Conservation (phyloP, 2,797 vertebrate species). For the Syndactyla subalaris region DNA sequence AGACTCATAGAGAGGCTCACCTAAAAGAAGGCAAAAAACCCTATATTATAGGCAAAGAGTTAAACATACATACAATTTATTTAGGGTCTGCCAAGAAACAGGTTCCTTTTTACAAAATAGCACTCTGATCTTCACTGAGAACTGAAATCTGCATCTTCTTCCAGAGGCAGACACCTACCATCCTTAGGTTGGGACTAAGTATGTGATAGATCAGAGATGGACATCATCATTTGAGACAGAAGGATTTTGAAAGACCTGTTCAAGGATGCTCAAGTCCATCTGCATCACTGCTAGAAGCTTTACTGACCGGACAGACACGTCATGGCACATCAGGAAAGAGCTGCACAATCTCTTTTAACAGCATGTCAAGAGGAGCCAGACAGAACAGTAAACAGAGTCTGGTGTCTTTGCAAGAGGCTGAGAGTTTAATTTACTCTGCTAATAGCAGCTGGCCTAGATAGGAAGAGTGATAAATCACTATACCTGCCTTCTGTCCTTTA, state of each 20-base stretch:
- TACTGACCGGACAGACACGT: not conserved
- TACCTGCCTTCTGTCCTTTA: constrained; percentile 90
- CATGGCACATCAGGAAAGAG: not conserved
- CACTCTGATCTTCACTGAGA: not conserved
- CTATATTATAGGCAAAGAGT: not conserved
- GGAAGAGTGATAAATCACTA: not conserved
- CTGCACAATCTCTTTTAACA: not conserved
- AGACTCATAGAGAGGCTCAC: constrained; percentile 80
- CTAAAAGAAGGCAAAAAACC: constrained; percentile 52
- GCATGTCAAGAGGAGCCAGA: not conserved
- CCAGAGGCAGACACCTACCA: not conserved
- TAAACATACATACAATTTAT: not conserved
- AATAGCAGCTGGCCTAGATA: not conserved
- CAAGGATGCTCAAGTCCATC: not conserved
- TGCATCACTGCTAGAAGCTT: not conserved
- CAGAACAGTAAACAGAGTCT: not conserved
- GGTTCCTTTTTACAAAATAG: not conserved
- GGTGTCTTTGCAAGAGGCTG: not conserved
- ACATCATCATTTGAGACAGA: not conserved
- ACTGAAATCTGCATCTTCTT: not conserved
- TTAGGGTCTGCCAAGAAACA: not conserved
- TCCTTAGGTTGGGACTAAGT: not conserved
- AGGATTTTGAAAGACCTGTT: not conserved
- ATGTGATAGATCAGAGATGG: not conserved
- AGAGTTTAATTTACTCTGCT: not conserved